Evolutionary conservation across 2,797 vertebrate species (phyloP).

Genomic region (Cottoperca gobio): DNA sequence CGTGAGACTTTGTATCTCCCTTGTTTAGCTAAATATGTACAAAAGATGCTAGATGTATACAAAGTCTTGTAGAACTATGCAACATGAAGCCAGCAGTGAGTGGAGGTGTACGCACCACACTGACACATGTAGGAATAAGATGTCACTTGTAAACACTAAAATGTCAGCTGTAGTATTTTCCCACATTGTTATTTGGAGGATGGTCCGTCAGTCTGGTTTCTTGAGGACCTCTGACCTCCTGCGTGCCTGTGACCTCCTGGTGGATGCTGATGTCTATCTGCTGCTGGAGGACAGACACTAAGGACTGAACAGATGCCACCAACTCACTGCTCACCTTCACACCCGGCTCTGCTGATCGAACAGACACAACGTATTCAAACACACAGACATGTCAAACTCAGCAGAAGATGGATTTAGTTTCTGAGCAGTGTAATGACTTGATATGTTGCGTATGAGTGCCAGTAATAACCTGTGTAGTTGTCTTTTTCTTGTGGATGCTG

Average conservation of each 20-base stretch:
- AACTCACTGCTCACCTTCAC: constrained; percentile 71
- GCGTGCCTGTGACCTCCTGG: constrained; percentile 19
- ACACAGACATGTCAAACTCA: too few species aligned
- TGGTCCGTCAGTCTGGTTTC: constrained; percentile 13
- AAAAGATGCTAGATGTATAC: not conserved
- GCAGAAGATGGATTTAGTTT: too few species aligned
- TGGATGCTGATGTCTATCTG: constrained; percentile 62
- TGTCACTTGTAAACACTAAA: not conserved
- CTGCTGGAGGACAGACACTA: constrained; percentile 74
- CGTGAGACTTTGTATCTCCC: too few species aligned
- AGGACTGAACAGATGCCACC: constrained; percentile 77
- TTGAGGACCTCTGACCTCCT: constrained; percentile 12
- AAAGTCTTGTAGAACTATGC: too few species aligned
- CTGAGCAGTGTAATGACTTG: not conserved
- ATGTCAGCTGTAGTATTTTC: not conserved
- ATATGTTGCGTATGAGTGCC: not conserved
- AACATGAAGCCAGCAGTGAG: too few species aligned
- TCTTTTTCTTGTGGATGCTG: constrained; percentile 13
- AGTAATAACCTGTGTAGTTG: constrained; percentile 39
- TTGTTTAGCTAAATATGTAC: not conserved
- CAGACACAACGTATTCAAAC: not conserved
- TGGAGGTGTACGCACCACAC: too few species aligned
- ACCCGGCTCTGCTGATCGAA: constrained; percentile 59
- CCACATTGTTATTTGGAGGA: constrained; percentile 53
- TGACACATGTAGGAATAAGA: too few species aligned